A percentile compares a stretch with the other conserved stretches of the same genome.
phyloP scores from a whole-genome alignment of 2,797 vertebrate genomes.

The Eidolon dupreanum region DNA sequence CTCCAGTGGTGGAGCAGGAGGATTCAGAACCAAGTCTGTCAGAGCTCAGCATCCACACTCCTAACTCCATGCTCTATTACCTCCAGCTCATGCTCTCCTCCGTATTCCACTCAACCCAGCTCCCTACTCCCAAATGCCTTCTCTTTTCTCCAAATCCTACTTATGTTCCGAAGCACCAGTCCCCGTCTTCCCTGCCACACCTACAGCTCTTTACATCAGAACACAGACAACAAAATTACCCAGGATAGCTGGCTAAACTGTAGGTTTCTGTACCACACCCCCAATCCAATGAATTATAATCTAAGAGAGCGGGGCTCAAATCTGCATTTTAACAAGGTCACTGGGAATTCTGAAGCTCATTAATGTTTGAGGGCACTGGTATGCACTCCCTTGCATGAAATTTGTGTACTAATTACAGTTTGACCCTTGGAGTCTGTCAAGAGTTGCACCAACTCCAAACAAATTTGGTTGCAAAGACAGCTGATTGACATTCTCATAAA shows the following conservation, averaged over 20 bases:
- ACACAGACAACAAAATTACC: not conserved
- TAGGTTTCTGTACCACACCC: not conserved
- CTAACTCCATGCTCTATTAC: not conserved
- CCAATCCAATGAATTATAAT: not conserved
- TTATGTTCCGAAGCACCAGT: not conserved
- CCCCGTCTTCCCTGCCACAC: not conserved
- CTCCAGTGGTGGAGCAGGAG: not conserved
- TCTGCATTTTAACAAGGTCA: not conserved
- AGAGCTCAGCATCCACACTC: not conserved
- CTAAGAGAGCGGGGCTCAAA: not conserved
- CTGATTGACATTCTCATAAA: not conserved
- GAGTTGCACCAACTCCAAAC: not conserved
- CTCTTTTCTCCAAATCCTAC: not conserved
- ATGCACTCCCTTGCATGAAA: not conserved
- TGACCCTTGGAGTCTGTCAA: not conserved
- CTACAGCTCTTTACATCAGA: not conserved
- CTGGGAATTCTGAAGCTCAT: not conserved
- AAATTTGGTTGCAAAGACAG: not conserved
- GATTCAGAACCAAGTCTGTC: not conserved
- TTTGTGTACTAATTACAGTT: not conserved
- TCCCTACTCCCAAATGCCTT: not conserved
- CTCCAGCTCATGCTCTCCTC: not conserved
- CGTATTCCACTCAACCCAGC: accelerated
- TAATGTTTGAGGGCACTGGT: not conserved
- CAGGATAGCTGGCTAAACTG: not conserved